These are phyloP conservation scores for Gasterosteus aculeatus DNA, from an alignment of 2,113 vertebrate species.

Conservation along the genomic window DNA sequence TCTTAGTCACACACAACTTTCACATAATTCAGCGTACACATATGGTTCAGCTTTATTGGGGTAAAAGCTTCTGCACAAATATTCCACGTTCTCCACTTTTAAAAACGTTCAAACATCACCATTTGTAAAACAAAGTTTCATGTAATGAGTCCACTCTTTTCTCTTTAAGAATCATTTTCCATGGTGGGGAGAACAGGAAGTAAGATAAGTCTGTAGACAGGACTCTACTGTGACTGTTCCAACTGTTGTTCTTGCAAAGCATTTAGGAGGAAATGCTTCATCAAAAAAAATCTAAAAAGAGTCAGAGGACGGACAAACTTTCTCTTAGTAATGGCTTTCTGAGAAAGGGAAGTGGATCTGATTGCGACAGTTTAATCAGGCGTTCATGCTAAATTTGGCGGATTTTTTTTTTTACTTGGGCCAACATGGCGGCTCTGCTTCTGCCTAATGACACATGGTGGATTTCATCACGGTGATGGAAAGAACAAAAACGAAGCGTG, in stretches of 20 bases:
- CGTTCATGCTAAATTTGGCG: neutral
- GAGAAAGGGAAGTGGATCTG: constrained; percentile 53
- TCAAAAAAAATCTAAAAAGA: constrained; percentile 18
- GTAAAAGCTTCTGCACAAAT: neutral
- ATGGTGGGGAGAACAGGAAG: neutral
- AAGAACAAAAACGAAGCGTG: neutral
- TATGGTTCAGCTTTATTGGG: neutral
- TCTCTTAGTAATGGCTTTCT: constrained; percentile 41
- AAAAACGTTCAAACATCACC: neutral
- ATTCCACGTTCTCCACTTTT: neutral
- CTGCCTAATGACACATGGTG: neutral
- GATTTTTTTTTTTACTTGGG: neutral
- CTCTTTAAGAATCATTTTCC: neutral
- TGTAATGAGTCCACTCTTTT: neutral
- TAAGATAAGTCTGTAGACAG: neutral
- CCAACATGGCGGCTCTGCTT: neutral
- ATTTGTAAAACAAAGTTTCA: neutral
- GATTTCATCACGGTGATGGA: neutral
- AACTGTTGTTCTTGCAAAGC: neutral
- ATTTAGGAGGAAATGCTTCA: constrained; percentile 23
- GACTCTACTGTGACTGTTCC: neutral
- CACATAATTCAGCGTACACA: neutral
- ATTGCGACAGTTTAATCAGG: constrained; percentile 37
- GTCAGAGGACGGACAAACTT: constrained; percentile 50
- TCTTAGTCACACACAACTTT: neutral